Evolutionary conservation across 37 sponge, comb jelly and placozoan species (phyloP), one percentile per base, ranked within the genome.

Genomic region (Agelas oroides): DNA sequence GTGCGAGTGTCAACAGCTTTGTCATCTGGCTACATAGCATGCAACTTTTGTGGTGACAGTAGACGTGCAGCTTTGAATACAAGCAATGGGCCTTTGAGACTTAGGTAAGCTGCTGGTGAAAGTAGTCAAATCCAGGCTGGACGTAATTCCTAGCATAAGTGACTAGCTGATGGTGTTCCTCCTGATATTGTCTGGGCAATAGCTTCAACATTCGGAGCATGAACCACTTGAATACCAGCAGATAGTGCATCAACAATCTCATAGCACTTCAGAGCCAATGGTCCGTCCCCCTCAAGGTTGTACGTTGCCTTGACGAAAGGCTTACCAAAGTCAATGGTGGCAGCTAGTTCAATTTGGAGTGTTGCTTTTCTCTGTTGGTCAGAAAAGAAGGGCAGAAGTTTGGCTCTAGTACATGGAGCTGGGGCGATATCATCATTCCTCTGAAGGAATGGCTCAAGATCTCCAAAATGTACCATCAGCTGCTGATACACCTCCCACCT

Each of bases 401-500:
- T 87, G 6, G 81, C 32, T 18, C 81, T 27, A 38, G 57, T 28
- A n/a, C n/a, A n/a, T n/a, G n/a, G n/a, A 20, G 63, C 1, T 18
- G 80, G 81, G 33, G 52, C 73, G 46, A 79, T 32, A 5, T 80
- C 81, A n/a, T 53, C 55, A 24, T 87, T 65, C 0, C 59, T 27
- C 30, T 31, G 41, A 6, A 87, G 58, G 39, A 88, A 81, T 2
- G 77, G 76, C 25, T 74, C 59, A 21, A 89, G 18, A 59, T 82
- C 89, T 34, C 84, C 84, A 67, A 89, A 89, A 19, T 82, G 28
- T 0, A 61, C 2, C 57, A 82, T 25, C 6, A 89, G 13, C 60
- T 82, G 64, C 34, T 70, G 30, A 35, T 65, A 25, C n/a, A 77
- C 83, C 63, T 82, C 72, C 89, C 83, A 89, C 32, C 69, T 89